Base-by-base conservation (phyloP, 2,888 invertebrate species). In the Artemia sinica region DNA sequence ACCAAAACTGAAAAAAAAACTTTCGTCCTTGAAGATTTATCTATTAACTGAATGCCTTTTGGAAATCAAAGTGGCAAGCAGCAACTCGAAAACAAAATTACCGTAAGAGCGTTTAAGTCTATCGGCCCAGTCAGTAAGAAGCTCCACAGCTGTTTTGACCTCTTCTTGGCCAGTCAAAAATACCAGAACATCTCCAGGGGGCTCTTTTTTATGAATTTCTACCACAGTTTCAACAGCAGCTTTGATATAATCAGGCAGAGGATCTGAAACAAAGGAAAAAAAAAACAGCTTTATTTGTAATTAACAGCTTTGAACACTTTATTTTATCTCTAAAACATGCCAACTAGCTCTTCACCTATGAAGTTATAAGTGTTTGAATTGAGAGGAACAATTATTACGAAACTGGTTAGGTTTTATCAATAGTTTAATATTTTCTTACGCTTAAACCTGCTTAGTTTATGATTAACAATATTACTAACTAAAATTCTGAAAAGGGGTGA, bases 111-210 rank as follows among this genome's bases (percentile, higher is more conserved):
- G 66, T 14, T 58, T 51, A 6, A 65, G 14, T 10, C 48, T 70
- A n/a, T 58, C 18, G 8, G 66, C 67, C 75, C 87, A 84, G 9
- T 83, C 83, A 68, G 82, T 81, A 0, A 91, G 77, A 0, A 85
- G 76, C 50, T 85, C 82, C 4, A 86, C 81, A 0, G 88, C 90
- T 70, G 84, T 80, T 70, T 89, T 86, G 5, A 97, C 94, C 80
- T 97, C 96, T 75, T 97, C 95, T 82, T 87, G 88, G 18, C 94
- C 93, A 0, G 94, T 94, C 3, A 95, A 81, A 77, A 98, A 98
- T 0, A 89, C 89, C 9, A 98, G 78, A 68, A 98, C 83, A 77
- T 97, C 97, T 0, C 96, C 96, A 49, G 82, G 79, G 14, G 83
- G 84, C 71, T 88, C 84, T 69, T 75, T 76, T 69, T 76, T 74